Base-by-base conservation (phyloP, 2,113 vertebrate species). In the Phyllopteryx taeniolatus region DNA sequence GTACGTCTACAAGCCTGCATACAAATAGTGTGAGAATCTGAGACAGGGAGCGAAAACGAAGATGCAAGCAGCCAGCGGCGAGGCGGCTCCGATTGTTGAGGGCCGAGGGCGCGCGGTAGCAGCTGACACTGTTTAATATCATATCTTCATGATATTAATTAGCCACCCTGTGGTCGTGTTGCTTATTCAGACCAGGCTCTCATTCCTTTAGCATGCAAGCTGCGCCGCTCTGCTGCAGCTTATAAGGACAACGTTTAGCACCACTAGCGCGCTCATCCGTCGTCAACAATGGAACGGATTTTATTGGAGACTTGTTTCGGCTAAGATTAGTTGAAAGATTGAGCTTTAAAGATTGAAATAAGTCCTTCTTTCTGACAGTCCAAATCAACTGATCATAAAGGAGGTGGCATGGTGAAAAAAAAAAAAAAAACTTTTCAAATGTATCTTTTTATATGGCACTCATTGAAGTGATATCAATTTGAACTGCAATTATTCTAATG, bases 71-170 rank as follows among this genome's bases (percentile, higher is more conserved):
- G 79, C 77, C 80, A 80, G 81, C 80, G 79, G 76, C 53, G 39
- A 84, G 83, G 82, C 77, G 79, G 79, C 77, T 79, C 75, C 71
- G 72, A 83, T 76, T 72, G 59, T 61, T 61, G 31, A 61, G 75
- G 87, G 77, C 83, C 84, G 76, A 77, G 76, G 80, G 90, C 91
- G 91, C 79, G 82, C 84, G 31, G 80, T 35, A 75, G 81, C 82
- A 81, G 77, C 79, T 72, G 80, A 79, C 83, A 62, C 87, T 87
- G 90, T 86, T 92, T 91, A 88, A 90, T 88, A 91, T 91, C 88
- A 84, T 80, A 79, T 47, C 22, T 47, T 31, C 27, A 27, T 47
- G 11, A 79, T 81, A 87, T 86, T 85, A 89, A 91, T 92, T 88
- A 88, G 88, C 73, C 31, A 70, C 78, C 79, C 87, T 89, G 66